These are phyloP conservation scores for Rissa tridactyla DNA, from an alignment of 2,113 vertebrate genomes.

Conservation along the genomic window DNA sequence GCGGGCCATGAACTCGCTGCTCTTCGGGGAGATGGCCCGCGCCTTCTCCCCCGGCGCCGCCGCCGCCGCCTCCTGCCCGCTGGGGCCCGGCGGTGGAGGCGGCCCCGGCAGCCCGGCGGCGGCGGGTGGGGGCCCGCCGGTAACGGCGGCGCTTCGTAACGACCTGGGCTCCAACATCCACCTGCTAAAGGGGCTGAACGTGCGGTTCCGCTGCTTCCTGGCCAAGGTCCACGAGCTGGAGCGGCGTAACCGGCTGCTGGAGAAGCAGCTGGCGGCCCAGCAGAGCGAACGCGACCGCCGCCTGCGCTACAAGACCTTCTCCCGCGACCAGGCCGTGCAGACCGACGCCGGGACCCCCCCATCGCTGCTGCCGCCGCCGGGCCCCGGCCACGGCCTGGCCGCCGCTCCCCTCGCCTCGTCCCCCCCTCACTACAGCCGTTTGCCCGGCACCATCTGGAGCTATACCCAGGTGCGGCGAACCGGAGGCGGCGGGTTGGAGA, in stretches of 20 bases:
- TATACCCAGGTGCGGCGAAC: conserved; percentile 83
- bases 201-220: conserved; percentile 94
- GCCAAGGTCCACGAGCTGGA: conserved; percentile 96
- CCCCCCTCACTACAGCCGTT: conserved; percentile 71
- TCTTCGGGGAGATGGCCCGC: conserved; percentile 78
- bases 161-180: conserved; percentile 97
- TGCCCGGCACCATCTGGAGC: conserved; percentile 93
- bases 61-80: not conserved
- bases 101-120: conserved; percentile 31
- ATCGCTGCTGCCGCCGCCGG: conserved; percentile 6
- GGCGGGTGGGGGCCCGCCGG: conserved; percentile 73
- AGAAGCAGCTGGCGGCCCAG: conserved; percentile 91
- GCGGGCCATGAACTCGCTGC: conserved; percentile 81
- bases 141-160: conserved; percentile 91
- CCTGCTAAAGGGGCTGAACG: conserved; percentile 93
- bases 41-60: conserved; percentile 48
- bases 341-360: conserved; percentile 70
- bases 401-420: conserved; percentile 41
- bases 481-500: conserved; percentile 81
- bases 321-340: conserved; percentile 87
- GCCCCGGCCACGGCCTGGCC: not conserved
- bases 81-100: conserved; percentile 37
- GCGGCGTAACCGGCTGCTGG: conserved; percentile 91
- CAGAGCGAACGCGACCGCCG: conserved; percentile 73
- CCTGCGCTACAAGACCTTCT: conserved; percentile 66